phyloP scores from a whole-genome alignment of 2,888 invertebrate species.

The Tethea ocularis region DNA sequence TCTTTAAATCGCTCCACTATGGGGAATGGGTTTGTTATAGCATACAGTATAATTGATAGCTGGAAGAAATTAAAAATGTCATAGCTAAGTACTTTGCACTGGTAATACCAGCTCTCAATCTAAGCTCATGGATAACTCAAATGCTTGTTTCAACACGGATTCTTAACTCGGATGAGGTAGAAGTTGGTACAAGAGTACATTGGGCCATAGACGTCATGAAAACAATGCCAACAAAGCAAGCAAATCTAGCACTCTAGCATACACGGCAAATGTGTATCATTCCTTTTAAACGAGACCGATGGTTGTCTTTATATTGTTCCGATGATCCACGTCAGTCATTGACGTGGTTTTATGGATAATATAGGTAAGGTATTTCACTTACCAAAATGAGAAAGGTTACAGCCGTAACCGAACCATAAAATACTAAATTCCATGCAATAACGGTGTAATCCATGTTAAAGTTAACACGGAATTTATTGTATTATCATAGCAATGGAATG shows the following conservation, averaged over 20 bases:
- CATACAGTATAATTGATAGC: conserved; percentile 85
- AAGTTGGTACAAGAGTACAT: background rate
- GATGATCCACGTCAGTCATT: background rate
- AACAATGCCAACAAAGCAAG: conserved; percentile 3
- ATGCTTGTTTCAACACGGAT: too few relatives aligned
- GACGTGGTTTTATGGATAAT: background rate
- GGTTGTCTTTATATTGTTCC: background rate
- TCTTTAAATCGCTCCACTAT: conserved; percentile 86
- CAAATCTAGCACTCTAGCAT: background rate
- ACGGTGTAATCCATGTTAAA: conserved; percentile 44
- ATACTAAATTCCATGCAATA: conserved; percentile 35
- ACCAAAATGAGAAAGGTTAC: conserved; percentile 45
- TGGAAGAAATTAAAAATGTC: conserved; percentile 55
- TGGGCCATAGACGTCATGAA: background rate
- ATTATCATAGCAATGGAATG: background rate
- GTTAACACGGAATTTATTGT: background rate
- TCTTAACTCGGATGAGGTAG: too few relatives aligned
- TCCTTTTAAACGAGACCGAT: too few relatives aligned
- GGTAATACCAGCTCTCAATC: too few relatives aligned
- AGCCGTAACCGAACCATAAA: conserved; percentile 40
- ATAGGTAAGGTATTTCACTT: conserved; percentile 30
- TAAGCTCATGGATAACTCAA: too few relatives aligned
- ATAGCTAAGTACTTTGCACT: too few relatives aligned
- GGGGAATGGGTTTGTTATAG: conserved; percentile 87
- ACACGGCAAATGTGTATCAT: too few relatives aligned